Conservation (phyloP, 2,888 invertebrate genomes). For the Gymnocheta viridis region DNA sequence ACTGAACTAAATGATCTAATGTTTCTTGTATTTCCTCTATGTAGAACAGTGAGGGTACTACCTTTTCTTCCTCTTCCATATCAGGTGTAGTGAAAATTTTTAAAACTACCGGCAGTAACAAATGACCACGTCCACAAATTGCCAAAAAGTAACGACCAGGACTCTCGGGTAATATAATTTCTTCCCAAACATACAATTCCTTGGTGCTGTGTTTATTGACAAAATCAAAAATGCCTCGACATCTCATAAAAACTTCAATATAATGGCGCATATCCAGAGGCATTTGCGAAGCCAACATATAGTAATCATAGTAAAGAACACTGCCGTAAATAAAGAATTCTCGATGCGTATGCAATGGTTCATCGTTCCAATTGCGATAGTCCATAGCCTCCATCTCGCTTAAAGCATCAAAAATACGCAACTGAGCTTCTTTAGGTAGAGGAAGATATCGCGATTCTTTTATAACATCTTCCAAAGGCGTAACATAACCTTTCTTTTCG, state of each 20-base stretch:
- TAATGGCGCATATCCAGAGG: constrained; percentile 88
- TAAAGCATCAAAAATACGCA: constrained; percentile 92
- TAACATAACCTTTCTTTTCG: constrained; percentile 40
- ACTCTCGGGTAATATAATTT: constrained; percentile 83
- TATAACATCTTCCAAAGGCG: constrained; percentile 85
- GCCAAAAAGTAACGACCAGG: constrained; percentile 86
- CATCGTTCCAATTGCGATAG: constrained; percentile 94
- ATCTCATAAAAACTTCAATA: constrained; percentile 88
- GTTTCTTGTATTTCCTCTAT: constrained; percentile 96
- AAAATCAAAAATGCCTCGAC: constrained; percentile 88
- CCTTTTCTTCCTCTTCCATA: constrained; percentile 71
- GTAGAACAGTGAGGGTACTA: constrained; percentile 84
- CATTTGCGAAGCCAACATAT: constrained; percentile 89
- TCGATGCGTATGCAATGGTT: constrained; percentile 80
- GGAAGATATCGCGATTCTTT: constrained; percentile 86
- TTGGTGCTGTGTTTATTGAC: constrained; percentile 86
- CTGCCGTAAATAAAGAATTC: constrained; percentile 84
- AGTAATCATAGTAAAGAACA: constrained; percentile 82
- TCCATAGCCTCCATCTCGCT: constrained; percentile 95
- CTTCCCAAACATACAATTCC: constrained; percentile 89
- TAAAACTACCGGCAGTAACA: constrained; percentile 88
- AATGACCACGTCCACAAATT: constrained; percentile 87
- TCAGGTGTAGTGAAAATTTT: constrained; percentile 77
- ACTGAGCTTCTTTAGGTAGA: constrained; percentile 89
- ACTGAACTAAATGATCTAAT: constrained; percentile 88